Evolutionary conservation across 2,888 invertebrate species (phyloP).

Genomic region (Dryobotodes eremita): DNA sequence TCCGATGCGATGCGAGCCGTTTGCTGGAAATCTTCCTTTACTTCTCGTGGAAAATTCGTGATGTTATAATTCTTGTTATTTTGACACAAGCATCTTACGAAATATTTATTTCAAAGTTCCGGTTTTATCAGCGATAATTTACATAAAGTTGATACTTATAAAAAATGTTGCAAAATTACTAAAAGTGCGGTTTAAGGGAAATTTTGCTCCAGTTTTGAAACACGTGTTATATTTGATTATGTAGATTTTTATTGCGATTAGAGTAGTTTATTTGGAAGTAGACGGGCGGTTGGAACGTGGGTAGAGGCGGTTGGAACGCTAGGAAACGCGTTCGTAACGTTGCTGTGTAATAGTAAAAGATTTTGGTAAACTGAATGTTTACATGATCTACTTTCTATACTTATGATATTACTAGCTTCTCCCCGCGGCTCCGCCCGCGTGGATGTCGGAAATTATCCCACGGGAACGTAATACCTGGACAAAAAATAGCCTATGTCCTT

Average conservation of each 20-base stretch:
- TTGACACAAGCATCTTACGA: not conserved
- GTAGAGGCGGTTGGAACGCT: constrained; percentile 26
- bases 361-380: not conserved
- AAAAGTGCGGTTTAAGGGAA: constrained; percentile 22
- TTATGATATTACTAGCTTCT: no score
- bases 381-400: no score
- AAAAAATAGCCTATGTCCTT: no score
- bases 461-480: no score
- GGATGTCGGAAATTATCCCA: no score
- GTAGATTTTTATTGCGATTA: constrained; percentile 1
- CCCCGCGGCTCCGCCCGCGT: no score
- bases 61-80: no score
- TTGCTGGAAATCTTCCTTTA: no score
- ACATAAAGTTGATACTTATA: no score
- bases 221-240: constrained; percentile 3
- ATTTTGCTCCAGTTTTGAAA: constrained; percentile 26
- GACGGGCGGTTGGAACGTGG: constrained; percentile 25
- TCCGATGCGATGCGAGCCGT: no score
- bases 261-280: not conserved
- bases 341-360: not conserved
- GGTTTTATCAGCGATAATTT: not conserved
- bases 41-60: no score
- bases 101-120: constrained; percentile 4
- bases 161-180: constrained; percentile 12
- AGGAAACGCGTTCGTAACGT: not conserved